A percentile compares a stretch with the other conserved stretches of the same genome.
Evolutionary conservation across 1,140 invertebrate species (phyloP).

Genomic region (Drosophila burlai): DNA sequence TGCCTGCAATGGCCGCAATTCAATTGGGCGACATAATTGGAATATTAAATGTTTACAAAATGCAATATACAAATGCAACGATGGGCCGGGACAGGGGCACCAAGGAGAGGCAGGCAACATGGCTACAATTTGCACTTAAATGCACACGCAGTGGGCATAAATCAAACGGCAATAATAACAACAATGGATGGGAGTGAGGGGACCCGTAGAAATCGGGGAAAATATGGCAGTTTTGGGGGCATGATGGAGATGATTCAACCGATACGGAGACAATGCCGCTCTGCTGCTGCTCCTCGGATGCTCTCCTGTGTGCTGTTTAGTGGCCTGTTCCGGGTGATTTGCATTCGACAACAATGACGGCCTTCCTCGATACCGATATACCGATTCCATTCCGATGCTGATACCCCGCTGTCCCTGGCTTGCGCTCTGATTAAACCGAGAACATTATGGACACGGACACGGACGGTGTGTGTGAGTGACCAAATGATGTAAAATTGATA

Average conservation of each 20-base stretch:
- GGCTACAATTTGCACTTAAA: conserved; percentile 79
- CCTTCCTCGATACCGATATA: conserved; percentile 43
- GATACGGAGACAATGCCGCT: conserved; percentile 37
- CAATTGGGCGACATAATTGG: conserved; percentile 79
- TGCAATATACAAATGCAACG: conserved; percentile 69
- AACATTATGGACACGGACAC: conserved; percentile 32
- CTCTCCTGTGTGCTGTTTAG: conserved; percentile 54
- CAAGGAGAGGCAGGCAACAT: conserved; percentile 28
- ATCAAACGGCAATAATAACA: conserved; percentile 66
- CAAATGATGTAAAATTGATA: conserved; percentile 62
- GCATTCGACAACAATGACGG: conserved; percentile 73
- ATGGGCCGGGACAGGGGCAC: background rate
- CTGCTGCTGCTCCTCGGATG: background rate
- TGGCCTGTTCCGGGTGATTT: conserved; percentile 69
- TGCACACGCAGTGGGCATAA: conserved; percentile 74
- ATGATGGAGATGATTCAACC: conserved; percentile 6
- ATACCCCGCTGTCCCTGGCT: conserved; percentile 3
- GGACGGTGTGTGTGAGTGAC: conserved; percentile 42
- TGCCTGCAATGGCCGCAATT: conserved; percentile 60
- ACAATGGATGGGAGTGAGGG: conserved; percentile 21
- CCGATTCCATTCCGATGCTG: conserved; percentile 20
- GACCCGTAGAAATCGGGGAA: conserved; percentile 6
- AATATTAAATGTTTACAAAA: conserved; percentile 83
- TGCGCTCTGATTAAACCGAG: conserved; percentile 36
- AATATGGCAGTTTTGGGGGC: conserved; percentile 9